These are phyloP conservation scores for Pherbina coryleti DNA, from an alignment of 2,888 invertebrate genomes.

Conservation along the genomic window DNA sequence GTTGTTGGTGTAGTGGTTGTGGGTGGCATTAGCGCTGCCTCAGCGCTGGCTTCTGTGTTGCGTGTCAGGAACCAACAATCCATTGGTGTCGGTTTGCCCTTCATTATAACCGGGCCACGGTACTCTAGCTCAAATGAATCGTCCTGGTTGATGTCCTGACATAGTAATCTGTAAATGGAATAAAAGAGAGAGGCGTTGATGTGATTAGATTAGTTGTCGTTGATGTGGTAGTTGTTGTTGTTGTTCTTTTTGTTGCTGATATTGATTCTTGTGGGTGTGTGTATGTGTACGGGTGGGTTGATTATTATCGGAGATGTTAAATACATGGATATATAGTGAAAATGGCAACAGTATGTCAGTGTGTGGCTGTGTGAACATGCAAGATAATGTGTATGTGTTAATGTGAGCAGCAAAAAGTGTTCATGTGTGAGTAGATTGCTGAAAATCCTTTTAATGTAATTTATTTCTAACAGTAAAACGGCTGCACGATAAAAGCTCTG, in stretches of 20 bases:
- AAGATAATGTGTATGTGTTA: too few relatives aligned
- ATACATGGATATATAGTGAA: neutral
- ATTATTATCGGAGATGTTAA: neutral
- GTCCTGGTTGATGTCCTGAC: conserved; percentile 85
- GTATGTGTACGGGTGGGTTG: neutral
- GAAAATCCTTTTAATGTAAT: too few relatives aligned
- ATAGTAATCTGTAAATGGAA: conserved; percentile 78
- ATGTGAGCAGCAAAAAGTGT: too few relatives aligned
- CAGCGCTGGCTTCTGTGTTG: conserved; percentile 53
- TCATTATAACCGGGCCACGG: conserved; percentile 91
- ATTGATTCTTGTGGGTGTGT: neutral
- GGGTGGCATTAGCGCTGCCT: conserved; percentile 57
- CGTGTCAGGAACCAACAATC: conserved; percentile 88
- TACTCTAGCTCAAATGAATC: conserved; percentile 87
- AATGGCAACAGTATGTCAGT: neutral
- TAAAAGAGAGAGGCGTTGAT: conserved; percentile 22
- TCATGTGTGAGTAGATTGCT: too few relatives aligned
- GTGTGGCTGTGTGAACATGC: too few relatives aligned
- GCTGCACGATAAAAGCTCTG: too few relatives aligned
- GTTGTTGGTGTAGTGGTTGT: conserved; percentile 47
- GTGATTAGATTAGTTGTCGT: conserved; percentile 10
- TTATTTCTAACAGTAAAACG: too few relatives aligned
- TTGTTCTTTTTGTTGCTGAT: neutral
- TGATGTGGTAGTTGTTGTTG: neutral
- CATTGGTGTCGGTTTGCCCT: conserved; percentile 94